Evolutionary conservation across 2,797 vertebrate species (phyloP).

Genomic region (Ctenopoma kingsleyae): DNA sequence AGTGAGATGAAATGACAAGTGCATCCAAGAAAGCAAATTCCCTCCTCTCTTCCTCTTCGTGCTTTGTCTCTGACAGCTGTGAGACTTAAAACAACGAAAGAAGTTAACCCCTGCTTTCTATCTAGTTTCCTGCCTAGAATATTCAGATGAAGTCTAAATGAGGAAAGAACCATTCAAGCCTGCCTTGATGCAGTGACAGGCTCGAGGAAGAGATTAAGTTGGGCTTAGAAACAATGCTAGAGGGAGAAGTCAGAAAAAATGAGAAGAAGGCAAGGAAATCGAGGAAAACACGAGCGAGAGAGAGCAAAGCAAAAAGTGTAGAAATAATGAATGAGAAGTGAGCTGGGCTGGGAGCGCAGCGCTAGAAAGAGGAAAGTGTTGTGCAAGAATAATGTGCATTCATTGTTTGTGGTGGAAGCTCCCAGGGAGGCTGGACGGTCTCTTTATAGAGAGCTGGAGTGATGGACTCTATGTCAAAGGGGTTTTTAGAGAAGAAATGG

Average conservation of each 20-base stretch:
- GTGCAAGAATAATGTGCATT: constrained; percentile 72
- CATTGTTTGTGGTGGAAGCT: constrained; percentile 67
- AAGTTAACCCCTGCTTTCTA: constrained; percentile 70
- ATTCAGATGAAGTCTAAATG: constrained; percentile 80
- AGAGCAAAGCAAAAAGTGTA: constrained; percentile 29
- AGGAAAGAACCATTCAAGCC: constrained; percentile 66
- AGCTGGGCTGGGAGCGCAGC: constrained; percentile 20
- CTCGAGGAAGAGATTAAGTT: constrained; percentile 58
- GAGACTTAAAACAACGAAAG: constrained; percentile 37
- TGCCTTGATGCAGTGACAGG: constrained; percentile 37
- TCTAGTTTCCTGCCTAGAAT: constrained; percentile 57
- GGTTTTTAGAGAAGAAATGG: constrained; percentile 61
- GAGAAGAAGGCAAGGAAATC: constrained; percentile 21
- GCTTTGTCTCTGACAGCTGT: constrained; percentile 23
- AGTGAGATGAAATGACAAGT: constrained; percentile 9
- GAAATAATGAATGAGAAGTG: constrained; percentile 60
- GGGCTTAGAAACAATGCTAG: constrained; percentile 52
- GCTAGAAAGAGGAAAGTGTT: constrained; percentile 51
- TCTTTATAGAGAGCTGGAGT: constrained; percentile 63
- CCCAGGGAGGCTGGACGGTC: constrained; percentile 64
- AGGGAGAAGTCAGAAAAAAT: constrained; percentile 25
- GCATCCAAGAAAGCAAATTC: constrained; percentile 7
- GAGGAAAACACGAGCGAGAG: constrained; percentile 7
- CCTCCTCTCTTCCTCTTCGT: constrained; percentile 20
- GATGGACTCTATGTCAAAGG: constrained; percentile 66